Conservation (phyloP, 2,797 vertebrate species). For the Phrynocephalus guinanensis region DNA sequence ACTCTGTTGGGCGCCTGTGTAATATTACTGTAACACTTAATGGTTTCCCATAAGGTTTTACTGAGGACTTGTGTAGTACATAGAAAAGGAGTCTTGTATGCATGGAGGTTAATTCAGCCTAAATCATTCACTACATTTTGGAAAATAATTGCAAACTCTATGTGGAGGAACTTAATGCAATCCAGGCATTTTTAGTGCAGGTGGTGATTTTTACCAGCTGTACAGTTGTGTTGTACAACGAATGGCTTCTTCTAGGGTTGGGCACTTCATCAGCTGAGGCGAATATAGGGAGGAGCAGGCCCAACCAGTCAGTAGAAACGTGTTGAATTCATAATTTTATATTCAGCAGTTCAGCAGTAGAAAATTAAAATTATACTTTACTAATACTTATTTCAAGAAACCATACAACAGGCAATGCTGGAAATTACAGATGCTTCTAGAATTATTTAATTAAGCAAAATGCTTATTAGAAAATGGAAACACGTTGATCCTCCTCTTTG, state of each 20-base stretch:
- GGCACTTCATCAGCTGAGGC: conserved; percentile 69
- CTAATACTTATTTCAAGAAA: conserved; percentile 69
- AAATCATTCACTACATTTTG: conserved; percentile 47
- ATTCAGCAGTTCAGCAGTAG: conserved; percentile 64
- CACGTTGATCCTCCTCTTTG: conserved; percentile 37
- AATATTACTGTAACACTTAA: conserved; percentile 14
- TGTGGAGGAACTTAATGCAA: conserved; percentile 50
- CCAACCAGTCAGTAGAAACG: conserved; percentile 67
- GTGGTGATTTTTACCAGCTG: conserved; percentile 69
- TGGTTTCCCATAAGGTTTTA: conserved; percentile 21
- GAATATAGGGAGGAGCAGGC: conserved; percentile 61
- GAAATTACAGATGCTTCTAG: conserved; percentile 59
- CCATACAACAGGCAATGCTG: conserved; percentile 54
- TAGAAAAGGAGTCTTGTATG: conserved; percentile 20
- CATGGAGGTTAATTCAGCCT: background rate
- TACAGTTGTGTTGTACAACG: conserved; percentile 65
- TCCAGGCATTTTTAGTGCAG: conserved; percentile 63
- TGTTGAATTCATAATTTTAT: conserved; percentile 71
- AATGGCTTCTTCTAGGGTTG: conserved; percentile 67
- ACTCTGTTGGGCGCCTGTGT: background rate
- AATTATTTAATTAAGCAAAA: conserved; percentile 59
- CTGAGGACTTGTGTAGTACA: background rate
- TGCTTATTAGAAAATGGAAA: conserved; percentile 52
- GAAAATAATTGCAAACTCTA: conserved; percentile 57
- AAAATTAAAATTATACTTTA: conserved; percentile 70